Percentiles rank a stretch among this genome's conserved stretches.
phyloP scores from a whole-genome alignment of 2,797 vertebrate species.

The Fratercula arctica region DNA sequence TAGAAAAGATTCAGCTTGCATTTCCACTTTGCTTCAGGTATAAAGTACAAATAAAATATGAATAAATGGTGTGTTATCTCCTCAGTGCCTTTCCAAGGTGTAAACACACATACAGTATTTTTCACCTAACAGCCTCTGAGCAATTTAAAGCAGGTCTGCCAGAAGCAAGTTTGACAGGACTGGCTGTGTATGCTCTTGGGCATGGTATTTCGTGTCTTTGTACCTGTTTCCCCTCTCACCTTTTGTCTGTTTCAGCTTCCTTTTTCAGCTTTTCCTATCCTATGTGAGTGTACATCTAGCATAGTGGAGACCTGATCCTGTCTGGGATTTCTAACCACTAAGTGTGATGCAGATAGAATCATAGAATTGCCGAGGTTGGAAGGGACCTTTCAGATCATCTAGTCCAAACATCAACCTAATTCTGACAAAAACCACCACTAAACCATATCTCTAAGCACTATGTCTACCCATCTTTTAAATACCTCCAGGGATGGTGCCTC shows the following conservation, averaged over 20 bases:
- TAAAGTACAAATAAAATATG: slow-evolving; percentile 41
- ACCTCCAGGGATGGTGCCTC: too few relatives aligned
- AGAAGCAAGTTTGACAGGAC: background rate
- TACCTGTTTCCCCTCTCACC: background rate
- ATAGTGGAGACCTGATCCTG: background rate
- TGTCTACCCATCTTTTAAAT: too few relatives aligned
- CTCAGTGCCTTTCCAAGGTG: background rate
- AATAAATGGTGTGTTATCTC: background rate
- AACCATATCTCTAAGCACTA: too few relatives aligned
- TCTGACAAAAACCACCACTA: too few relatives aligned
- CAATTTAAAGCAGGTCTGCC: background rate
- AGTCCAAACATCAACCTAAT: too few relatives aligned
- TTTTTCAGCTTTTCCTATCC: background rate
- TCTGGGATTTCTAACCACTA: background rate
- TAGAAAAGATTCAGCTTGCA: background rate
- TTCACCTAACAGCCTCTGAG: background rate
- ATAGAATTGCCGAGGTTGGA: too few relatives aligned
- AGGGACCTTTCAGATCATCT: too few relatives aligned
- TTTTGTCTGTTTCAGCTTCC: background rate
- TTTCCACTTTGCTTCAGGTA: slow-evolving; percentile 22
- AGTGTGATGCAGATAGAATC: background rate
- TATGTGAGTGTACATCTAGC: background rate
- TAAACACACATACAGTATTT: background rate
- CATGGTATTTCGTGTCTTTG: background rate
- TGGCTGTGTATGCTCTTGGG: background rate